A percentile compares a stretch with the other conserved stretches of the same genome.
Conservation (phyloP, 1,140 invertebrate genomes). For the Lysiphlebus fabarum region DNA sequence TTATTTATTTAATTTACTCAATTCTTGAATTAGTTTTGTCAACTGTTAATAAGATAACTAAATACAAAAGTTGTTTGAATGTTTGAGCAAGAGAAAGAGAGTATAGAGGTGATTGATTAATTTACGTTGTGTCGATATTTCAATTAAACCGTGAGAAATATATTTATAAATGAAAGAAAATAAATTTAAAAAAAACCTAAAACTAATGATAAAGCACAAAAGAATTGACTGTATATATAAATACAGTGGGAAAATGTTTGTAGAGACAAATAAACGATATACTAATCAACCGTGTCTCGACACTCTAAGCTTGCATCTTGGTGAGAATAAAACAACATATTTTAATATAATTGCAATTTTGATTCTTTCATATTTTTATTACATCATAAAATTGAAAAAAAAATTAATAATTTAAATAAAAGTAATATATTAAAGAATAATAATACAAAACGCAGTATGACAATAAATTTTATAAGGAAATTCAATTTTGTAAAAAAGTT, state of each 20-base stretch:
- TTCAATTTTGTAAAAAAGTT: too few species aligned
- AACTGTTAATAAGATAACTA: too few species aligned
- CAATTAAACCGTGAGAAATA: constrained; percentile 7
- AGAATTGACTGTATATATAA: background rate
- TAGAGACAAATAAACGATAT: constrained; percentile 19
- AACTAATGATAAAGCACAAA: constrained; percentile 1
- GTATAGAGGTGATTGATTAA: constrained; percentile 22
- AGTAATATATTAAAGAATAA: too few species aligned
- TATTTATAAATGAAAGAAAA: constrained; percentile 13
- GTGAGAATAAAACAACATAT: constrained; percentile 9
- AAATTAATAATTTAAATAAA: too few species aligned
- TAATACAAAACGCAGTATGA: background rate
- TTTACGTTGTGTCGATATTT: constrained; percentile 19
- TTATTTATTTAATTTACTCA: too few species aligned
- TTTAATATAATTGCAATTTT: background rate
- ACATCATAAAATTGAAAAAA: background rate
- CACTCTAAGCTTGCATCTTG: constrained; percentile 6
- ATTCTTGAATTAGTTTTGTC: constrained; percentile 10
- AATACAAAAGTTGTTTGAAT: too few species aligned
- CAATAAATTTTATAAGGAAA: background rate
- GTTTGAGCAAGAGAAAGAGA: constrained; percentile 17
- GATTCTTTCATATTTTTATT: constrained; percentile 13
- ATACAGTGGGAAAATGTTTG: background rate
- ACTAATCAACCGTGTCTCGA: constrained; percentile 22
- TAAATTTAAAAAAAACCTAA: background rate